Evolutionary conservation across 2,797 vertebrate genomes (phyloP).

Genomic region (Simalia tracyae): DNA sequence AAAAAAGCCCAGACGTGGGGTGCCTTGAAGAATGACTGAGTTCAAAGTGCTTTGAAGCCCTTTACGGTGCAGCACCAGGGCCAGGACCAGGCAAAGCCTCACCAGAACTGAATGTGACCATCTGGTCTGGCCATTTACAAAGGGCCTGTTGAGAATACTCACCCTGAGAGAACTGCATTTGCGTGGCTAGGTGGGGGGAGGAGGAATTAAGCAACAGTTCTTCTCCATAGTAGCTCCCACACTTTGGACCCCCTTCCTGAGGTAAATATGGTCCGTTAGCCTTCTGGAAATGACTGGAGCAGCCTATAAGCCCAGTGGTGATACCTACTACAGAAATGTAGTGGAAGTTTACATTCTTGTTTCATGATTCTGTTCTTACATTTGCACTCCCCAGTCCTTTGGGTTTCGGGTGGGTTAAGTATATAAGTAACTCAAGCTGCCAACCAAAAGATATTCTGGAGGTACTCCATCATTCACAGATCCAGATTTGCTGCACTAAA

Average conservation of each 20-base stretch:
- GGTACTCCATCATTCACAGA: background rate
- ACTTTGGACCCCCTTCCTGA: background rate
- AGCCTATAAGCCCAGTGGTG: background rate
- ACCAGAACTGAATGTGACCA: background rate
- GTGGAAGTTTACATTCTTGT: background rate
- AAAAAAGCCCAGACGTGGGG: background rate
- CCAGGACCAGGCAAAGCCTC: background rate
- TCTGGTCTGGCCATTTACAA: background rate
- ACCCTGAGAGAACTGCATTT: background rate
- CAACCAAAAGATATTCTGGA: background rate
- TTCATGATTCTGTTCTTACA: background rate
- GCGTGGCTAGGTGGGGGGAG: no score
- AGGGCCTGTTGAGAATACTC: background rate
- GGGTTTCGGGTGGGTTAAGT: background rate
- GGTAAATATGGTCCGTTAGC: background rate
- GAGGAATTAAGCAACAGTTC: background rate
- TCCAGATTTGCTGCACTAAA: background rate
- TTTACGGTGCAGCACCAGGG: background rate
- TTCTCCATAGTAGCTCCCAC: background rate
- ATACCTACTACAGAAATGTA: background rate
- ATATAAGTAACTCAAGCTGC: background rate
- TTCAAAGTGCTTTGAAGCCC: background rate
- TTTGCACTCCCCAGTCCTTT: background rate
- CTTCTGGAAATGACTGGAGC: background rate
- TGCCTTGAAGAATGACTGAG: background rate